phyloP scores from a whole-genome alignment of 2,113 vertebrate species.

The Zosterops hypoxanthus region DNA sequence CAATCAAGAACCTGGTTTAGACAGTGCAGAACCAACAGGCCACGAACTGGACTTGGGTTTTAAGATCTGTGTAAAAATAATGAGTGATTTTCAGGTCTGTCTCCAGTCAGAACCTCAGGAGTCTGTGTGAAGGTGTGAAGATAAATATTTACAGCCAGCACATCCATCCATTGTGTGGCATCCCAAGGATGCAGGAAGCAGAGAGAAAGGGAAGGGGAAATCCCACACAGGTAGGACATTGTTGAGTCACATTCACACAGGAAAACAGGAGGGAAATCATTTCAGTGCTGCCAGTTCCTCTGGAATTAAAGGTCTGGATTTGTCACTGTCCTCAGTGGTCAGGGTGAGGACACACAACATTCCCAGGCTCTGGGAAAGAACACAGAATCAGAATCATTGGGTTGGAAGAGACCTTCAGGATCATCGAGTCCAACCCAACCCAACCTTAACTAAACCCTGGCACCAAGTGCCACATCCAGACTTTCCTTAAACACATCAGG shows the following conservation, averaged over 20 bases:
- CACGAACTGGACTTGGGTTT: slow-evolving; percentile 74
- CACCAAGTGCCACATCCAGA: too few relatives aligned
- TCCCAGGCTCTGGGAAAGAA: not conserved
- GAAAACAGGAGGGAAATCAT: not conserved
- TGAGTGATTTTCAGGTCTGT: slow-evolving; percentile 90
- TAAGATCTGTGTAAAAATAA: slow-evolving; percentile 95
- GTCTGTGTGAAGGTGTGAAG: slow-evolving; percentile 92
- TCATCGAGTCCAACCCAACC: too few relatives aligned
- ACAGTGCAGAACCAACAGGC: slow-evolving; percentile 82
- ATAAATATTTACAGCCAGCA: slow-evolving; percentile 95
- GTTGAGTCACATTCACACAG: slow-evolving; percentile 52
- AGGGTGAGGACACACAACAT: not conserved
- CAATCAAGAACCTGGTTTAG: slow-evolving; percentile 45
- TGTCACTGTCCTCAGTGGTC: slow-evolving; percentile 5
- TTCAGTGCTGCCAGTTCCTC: slow-evolving; percentile 42
- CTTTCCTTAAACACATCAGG: too few relatives aligned
- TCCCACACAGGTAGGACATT: slow-evolving; percentile 54
- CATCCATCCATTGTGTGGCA: slow-evolving; percentile 78
- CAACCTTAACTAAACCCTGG: too few relatives aligned
- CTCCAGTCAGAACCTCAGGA: slow-evolving; percentile 83
- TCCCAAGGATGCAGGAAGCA: slow-evolving; percentile 80
- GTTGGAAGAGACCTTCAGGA: too few relatives aligned
- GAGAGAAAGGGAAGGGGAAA: slow-evolving; percentile 48
- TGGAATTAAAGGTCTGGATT: not conserved
- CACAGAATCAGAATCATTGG: not conserved